Base-by-base conservation (phyloP, 2,888 invertebrate species). In the Rhabditoides inermis region DNA sequence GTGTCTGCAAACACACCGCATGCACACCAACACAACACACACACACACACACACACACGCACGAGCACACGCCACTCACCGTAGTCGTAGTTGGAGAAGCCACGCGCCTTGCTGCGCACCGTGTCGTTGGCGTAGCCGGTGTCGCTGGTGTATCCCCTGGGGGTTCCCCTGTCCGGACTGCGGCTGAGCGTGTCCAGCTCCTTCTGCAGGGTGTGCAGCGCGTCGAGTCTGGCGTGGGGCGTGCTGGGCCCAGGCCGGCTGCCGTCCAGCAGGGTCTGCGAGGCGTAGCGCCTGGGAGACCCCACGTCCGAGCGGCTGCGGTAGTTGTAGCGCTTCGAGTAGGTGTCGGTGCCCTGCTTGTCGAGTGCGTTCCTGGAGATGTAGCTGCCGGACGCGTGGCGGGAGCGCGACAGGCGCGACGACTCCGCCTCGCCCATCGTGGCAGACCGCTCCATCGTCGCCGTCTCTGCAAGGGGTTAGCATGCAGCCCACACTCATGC, bases 221-320 rank as follows among this genome's bases (percentile, higher is more conserved):
- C 76, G 48, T 76, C 76, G 3, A 70, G 60, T 44, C 66, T 65
- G 32, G 67, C 63, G 47, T 72, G 67, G 1, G 74, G 74, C n/a
- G 75, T 75, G 45, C 65, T 58, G 15, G 76, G 76, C 4, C 76
- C 76, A 22, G 76, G 76, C 20, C 76, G 59, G 5, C 66, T 63
- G 25, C 75, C 76, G 58, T 77, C 76, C 25, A 76, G 56, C 30
- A 76, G 60, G 12, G 76, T 74, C 63, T 72, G 73, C 28, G 68
- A 68, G 35, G 71, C 74, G 56, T 74, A 75, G 18, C 73, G 65
- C 12, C 72, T 53, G 18, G 73, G 73, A 32, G 65, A 63, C 10
- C 65, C 68, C 32, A 76, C 61, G 48, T 76, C 76, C 30, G 72
- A 72, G 10, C 76, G 62, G 10, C 65, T 62, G 25, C 76, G 69